Conservation (phyloP, 2,797 vertebrate species). For the Sebastes vulpes region DNA sequence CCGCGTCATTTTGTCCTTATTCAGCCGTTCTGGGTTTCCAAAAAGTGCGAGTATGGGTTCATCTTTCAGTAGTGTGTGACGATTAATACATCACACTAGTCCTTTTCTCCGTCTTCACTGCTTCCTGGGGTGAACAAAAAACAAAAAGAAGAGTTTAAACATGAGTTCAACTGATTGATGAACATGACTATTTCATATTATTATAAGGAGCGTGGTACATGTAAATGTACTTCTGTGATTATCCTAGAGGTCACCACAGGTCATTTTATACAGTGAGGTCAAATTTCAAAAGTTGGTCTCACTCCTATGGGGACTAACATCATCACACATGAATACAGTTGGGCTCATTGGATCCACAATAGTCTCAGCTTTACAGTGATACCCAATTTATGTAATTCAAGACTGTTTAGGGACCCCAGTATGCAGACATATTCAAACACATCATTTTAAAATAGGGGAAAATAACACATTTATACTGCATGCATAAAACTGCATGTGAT, state of each 20-base stretch:
- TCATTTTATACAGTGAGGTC: neutral
- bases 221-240: too few species aligned
- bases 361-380: too few species aligned
- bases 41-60: constrained; percentile 61
- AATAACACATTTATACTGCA: too few species aligned
- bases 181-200: neutral
- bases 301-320: too few species aligned
- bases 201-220: neutral
- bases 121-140: constrained; percentile 86
- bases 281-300: too few species aligned
- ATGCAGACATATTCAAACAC: too few species aligned
- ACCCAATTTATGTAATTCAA: too few species aligned
- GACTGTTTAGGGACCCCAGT: too few species aligned
- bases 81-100: constrained; percentile 78
- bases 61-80: constrained; percentile 29
- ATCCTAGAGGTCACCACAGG: neutral
- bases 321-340: too few species aligned
- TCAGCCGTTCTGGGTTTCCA: constrained; percentile 26
- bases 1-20: constrained; percentile 29
- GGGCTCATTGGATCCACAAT: too few species aligned
- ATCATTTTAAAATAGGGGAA: accelerated
- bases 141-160: constrained; percentile 16
- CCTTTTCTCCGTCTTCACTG: constrained; percentile 98
- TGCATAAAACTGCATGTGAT: too few species aligned
- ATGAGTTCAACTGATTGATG: neutral